phyloP scores from a whole-genome alignment of 1,140 invertebrate species.

The Drosophila pallidifrons region DNA sequence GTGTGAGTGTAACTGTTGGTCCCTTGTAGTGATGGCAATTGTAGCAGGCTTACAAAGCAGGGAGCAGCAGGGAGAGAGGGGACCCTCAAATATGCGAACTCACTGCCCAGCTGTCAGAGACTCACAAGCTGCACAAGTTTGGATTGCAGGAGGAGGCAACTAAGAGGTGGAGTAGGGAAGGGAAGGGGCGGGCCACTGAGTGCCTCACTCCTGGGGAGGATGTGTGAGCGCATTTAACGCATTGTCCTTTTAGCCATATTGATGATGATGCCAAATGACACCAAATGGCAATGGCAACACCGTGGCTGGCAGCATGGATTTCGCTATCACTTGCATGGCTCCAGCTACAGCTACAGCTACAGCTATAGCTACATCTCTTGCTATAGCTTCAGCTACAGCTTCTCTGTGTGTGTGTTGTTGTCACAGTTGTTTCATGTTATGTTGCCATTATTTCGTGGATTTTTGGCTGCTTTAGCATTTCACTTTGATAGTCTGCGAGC shows the following conservation, averaged over 20 bases:
- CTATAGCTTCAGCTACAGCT: too few relatives aligned
- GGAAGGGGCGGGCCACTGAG: conserved; percentile 24
- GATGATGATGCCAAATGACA: conserved; percentile 83
- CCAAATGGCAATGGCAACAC: conserved; percentile 76
- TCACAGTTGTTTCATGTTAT: conserved; percentile 82
- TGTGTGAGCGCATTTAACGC: conserved; percentile 73
- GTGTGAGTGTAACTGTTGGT: conserved; percentile 6
- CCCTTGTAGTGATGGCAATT: conserved; percentile 28
- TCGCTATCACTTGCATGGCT: conserved; percentile 71
- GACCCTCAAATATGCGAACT: conserved; percentile 66
- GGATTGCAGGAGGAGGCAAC: conserved; percentile 3
- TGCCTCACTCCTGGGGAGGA: conserved; percentile 25
- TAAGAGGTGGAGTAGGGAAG: too few relatives aligned
- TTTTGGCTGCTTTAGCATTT: conserved; percentile 83
- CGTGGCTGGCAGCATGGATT: conserved; percentile 77
- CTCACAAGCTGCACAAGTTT: conserved; percentile 24
- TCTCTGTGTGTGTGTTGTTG: conserved; percentile 50
- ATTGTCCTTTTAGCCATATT: conserved; percentile 84
- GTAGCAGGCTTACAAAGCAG: conserved; percentile 15
- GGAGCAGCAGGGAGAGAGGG: neutral
- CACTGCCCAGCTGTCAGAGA: conserved; percentile 60
- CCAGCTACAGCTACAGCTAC: conserved; percentile 1
- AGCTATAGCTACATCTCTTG: neutral
- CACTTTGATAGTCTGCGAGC: conserved; percentile 75
- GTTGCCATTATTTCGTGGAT: conserved; percentile 83